A percentile compares a stretch with the other conserved stretches of the same genome.
Conservation (phyloP, 2,797 vertebrate genomes). For the Ctenosaura bakeri region DNA sequence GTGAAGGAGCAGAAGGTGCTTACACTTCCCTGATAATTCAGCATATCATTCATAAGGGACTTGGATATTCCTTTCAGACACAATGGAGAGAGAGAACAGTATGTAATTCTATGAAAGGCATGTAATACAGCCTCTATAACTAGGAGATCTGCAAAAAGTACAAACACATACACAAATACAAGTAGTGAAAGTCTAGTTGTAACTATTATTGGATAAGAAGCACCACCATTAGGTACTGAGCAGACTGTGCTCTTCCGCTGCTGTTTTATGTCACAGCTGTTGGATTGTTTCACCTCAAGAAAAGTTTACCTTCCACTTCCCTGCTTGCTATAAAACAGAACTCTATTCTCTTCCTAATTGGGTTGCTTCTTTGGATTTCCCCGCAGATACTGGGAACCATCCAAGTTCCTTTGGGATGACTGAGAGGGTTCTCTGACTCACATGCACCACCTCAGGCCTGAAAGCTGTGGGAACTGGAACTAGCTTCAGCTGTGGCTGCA, state of each 20-base stretch:
- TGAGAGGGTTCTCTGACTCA: conserved; percentile 11
- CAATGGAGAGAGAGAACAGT: not conserved
- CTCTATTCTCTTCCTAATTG: not conserved
- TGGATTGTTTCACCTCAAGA: not conserved
- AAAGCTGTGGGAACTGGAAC: conserved; percentile 19
- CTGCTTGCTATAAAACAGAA: not conserved
- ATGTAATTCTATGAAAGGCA: not conserved
- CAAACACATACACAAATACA: not conserved
- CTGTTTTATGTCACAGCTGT: not conserved
- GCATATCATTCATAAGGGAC: not conserved
- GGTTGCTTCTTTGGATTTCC: not conserved
- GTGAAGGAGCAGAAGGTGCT: not conserved
- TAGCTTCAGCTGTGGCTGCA: conserved; percentile 6
- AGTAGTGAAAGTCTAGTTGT: not conserved
- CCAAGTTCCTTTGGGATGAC: conserved; percentile 9
- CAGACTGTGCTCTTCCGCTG: not conserved
- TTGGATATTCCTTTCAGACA: not conserved
- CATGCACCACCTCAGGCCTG: not conserved
- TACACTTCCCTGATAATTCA: not conserved
- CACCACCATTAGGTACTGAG: not conserved
- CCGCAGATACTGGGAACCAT: not conserved
- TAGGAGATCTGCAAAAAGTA: not conserved
- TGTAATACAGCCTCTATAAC: not conserved
- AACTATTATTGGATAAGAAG: not conserved
- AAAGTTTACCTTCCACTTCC: not conserved